Evolutionary conservation across 2,888 invertebrate genomes (phyloP), one percentile per base, ranked within the genome.

Genomic region (Tetragonula carbonaria): DNA sequence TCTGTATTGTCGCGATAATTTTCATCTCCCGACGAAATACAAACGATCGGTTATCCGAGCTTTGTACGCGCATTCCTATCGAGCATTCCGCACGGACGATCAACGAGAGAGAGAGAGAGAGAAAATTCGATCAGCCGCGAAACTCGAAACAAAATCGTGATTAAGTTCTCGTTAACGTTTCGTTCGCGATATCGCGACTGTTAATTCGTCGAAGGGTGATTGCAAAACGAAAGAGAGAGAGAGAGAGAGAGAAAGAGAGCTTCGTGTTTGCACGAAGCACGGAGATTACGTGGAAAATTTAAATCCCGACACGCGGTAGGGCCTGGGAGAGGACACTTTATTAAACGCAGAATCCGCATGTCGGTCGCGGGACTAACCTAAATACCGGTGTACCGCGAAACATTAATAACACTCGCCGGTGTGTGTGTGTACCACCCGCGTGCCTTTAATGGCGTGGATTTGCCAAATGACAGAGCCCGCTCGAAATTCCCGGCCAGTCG

Each of bases 361-460:
- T 82, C 68, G 33, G 78, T 66, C 72, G 74, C 33, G 76, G 38
- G 80, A 81, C 45, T 83, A 87, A 87, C 78, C 82, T 53, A 82
- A 76, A 85, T 85, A 85, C 33, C 51, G 14, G 78, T 50, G 75
- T 66, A 55, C 28, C 14, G 11, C 65, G 76, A 18, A 33, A 57
- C 87, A 73, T 76, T 83, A 85, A 76, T 76, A 66, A 80, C 80
- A 78, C 76, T 71, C 38, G 59, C 50, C 38, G 28, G 38, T 33
- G 33, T 33, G 55, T 33, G 55, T 51, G 45, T 66, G 38, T 28
- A 28, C 28, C 55, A 21, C 57, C 59, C 55, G 68, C n/a, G 84
- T 65, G 74, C 68, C 72, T 75, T 79, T 87, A 85, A 87, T 74
- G 72, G 83, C 53, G 74, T 77, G 87, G 80, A 86, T 81, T 83